Base-by-base conservation (phyloP, 2,113 vertebrate genomes). In the Etheostoma spectabile region DNA sequence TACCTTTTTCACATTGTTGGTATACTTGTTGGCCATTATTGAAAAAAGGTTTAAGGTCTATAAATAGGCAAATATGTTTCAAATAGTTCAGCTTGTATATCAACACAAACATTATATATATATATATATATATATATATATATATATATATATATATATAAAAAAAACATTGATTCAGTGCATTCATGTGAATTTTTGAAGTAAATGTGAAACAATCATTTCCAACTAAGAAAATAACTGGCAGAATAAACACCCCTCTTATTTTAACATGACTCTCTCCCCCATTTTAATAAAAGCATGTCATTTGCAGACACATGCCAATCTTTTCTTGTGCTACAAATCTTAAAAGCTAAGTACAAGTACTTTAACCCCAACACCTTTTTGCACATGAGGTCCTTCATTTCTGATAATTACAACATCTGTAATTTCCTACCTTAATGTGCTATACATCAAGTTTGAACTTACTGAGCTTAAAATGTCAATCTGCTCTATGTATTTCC, bases 401-500 rank as follows among this genome's bases (percentile, higher is more conserved):
- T 85, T 87, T 90, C 87, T 80, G 86, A 91, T 91, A 93, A 94
- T 94, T 92, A 93, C 91, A 91, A 92, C 92, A 91, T 91, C 87
- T 88, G 88, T 93, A 94, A 93, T 93, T 94, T 93, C 79, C 82
- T 64, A 86, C 91, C 90, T 94, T 93, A 92, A 92, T 94, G 95
- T 90, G 86, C 93, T 91, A 91, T 94, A 94, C 93, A 95, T 95
- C 91, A 94, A 90, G 86, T 74, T 67, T 94, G 94, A 95, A 95
- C 92, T 94, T 94, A 93, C 91, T 68, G 66, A 92, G 89, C 93
- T 85, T 51, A 79, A 87, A 71, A 69, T 92, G 93, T 94, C 95
- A 94, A 86, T 93, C 84, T 90, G 85, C 82, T 90, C 93, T 65
- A 94, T 92, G 89, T 93, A 88, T 94, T 94, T 93, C 86, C 80